Base-by-base conservation (phyloP, 2,797 vertebrate species). In the Agapornis canus region DNA sequence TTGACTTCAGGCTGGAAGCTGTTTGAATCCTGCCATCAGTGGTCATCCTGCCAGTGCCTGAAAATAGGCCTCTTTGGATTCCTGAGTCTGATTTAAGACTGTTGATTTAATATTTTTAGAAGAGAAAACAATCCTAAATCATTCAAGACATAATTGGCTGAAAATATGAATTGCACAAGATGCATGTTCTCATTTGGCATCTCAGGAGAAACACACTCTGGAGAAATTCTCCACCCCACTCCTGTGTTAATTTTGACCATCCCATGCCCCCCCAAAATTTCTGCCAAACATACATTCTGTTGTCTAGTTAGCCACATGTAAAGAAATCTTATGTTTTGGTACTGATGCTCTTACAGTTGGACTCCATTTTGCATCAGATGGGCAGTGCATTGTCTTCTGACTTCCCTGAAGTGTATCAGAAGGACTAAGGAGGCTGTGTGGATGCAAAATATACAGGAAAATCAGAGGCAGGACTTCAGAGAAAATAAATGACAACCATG, bases 81-180 rank as follows among this genome's bases (percentile, higher is more conserved):
- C 85, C 82, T 52, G 59, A 63, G 61, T 63, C 54, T 82, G 84
- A 89, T 92, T 92, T 95, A 91, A 92, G 82, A 59, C 76, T 63
- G 93, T 87, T 95, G 86, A 70, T 93, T 73, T 83, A 86, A 89
- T 90, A 97, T 94, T 92, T 95, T 94, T 90, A 94, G 92, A 89
- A 92, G 61, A 52, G 82, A 86, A 91, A 96, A 83, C 81, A 92
- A 69, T 39, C 18, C 40, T 93, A 87, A 91, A 90, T 86, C 70
- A 71, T 52, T 37, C 22, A 27, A 70, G 63, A 89, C 76, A 23
- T 89, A 48, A 69, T 83, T 94, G 78, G 35, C 76, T 91, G 73
- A 54, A 88, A 27, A 83, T n/a, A 18, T 57, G 45, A 82, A 79
- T 84, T 96, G 71, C 82, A 54, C 71, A 82, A 89, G 49, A 60